Percentiles rank a stretch among this genome's conserved stretches.
Conservation (phyloP, 1,140 invertebrate species). For the Riptortus pedestris region DNA sequence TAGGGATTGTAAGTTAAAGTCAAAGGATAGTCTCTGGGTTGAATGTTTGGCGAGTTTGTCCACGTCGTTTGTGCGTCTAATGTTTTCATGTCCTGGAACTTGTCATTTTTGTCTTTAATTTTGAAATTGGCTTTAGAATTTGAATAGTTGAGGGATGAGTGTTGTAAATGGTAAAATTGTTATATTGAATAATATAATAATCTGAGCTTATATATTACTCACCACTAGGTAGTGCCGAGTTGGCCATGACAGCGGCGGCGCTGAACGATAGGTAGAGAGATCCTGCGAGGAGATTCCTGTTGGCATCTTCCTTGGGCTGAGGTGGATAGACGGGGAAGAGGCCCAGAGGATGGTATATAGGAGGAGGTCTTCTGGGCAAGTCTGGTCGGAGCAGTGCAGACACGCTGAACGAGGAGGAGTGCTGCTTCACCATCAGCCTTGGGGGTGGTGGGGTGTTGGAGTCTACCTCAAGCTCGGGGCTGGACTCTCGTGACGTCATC, state of each 20-base stretch:
- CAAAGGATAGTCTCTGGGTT: too few species aligned
- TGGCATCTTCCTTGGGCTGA: conserved; percentile 36
- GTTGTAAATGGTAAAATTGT: too few species aligned
- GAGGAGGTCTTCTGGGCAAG: conserved; percentile 46
- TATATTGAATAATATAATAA: too few species aligned
- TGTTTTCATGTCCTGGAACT: too few species aligned
- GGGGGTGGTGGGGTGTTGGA: conserved; percentile 46
- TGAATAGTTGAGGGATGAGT: too few species aligned
- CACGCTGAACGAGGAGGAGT: conserved; percentile 69
- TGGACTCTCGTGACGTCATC: conserved; percentile 48
- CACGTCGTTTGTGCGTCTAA: too few species aligned
- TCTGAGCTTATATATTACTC: background rate
- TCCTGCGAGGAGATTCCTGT: conserved; percentile 42
- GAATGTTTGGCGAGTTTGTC: too few species aligned
- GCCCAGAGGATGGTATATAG: conserved; percentile 20
- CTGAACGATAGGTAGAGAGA: conserved; percentile 48
- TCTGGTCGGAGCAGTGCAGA: conserved; percentile 64
- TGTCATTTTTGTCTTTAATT: too few species aligned
- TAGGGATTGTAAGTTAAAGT: too few species aligned
- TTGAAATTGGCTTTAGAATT: too few species aligned
- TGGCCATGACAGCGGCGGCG: conserved; percentile 41
- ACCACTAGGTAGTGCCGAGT: conserved; percentile 29
- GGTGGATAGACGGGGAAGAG: conserved; percentile 25
- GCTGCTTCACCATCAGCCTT: conserved; percentile 34
- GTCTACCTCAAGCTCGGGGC: conserved; percentile 58